These are phyloP conservation scores for Bos taurus DNA, from an alignment of 2,113 vertebrate species.

Conservation along the genomic window DNA sequence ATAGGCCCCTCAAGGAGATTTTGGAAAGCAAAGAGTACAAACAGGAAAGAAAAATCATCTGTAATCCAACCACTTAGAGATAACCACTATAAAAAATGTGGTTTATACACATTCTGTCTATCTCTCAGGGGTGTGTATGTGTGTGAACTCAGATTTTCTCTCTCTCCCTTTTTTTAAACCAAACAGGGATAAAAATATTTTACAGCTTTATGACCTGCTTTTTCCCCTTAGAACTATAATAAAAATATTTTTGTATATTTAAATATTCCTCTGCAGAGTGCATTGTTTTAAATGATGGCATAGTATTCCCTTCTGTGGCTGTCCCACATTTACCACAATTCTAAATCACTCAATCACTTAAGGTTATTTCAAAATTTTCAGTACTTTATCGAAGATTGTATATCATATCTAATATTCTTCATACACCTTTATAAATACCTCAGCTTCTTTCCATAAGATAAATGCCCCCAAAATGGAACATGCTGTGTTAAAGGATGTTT, in stretches of 20 bases:
- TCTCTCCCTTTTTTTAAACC: neutral
- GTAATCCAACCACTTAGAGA: neutral
- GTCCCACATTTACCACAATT: neutral
- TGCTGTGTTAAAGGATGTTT: neutral
- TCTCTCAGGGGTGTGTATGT: neutral
- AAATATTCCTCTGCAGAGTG: neutral
- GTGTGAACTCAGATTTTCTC: neutral
- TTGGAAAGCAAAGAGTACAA: neutral
- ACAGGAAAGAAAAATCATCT: neutral
- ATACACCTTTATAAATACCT: neutral
- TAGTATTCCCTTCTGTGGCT: neutral
- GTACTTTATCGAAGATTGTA: neutral
- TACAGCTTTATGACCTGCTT: neutral
- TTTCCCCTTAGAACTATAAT: neutral
- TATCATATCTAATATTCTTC: neutral
- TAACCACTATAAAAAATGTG: neutral
- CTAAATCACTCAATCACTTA: neutral
- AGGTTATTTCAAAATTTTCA: conserved; percentile 9
- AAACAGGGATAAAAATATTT: neutral
- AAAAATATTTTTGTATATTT: neutral
- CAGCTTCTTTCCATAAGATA: neutral
- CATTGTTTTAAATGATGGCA: neutral
- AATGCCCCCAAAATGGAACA: neutral
- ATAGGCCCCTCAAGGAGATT: neutral
- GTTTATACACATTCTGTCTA: neutral